These are phyloP conservation scores for Cheirogaleus medius DNA, from an alignment of 2,113 vertebrate species.

Conservation along the genomic window DNA sequence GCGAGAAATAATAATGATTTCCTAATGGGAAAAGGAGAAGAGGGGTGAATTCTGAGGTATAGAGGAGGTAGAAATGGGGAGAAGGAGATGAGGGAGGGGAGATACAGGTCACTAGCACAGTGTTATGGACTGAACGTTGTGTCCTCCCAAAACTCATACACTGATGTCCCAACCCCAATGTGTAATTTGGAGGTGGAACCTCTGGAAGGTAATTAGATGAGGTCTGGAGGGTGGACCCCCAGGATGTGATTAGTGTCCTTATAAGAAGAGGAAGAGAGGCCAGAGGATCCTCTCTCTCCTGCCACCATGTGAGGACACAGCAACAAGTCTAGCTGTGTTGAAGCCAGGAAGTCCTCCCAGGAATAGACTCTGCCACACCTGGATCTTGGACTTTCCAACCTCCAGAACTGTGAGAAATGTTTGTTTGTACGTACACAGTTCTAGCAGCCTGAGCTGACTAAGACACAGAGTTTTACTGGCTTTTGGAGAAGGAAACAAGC, in stretches of 20 bases:
- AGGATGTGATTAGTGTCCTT: not conserved
- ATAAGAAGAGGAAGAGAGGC: not conserved
- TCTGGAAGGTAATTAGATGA: not conserved
- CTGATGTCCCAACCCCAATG: no score
- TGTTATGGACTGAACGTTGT: not conserved
- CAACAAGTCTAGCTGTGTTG: not conserved
- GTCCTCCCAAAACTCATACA: not conserved
- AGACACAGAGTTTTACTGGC: not conserved
- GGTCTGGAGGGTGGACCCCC: not conserved
- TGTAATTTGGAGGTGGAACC: not conserved
- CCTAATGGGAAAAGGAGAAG: not conserved
- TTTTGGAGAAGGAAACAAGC: not conserved
- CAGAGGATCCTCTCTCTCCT: not conserved
- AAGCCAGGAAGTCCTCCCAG: not conserved
- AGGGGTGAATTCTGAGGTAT: not conserved
- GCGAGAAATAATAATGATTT: not conserved
- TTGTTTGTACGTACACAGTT: no score
- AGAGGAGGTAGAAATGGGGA: not conserved
- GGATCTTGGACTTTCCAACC: not conserved
- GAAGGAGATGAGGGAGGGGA: not conserved
- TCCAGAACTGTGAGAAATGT: not conserved
- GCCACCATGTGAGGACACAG: not conserved
- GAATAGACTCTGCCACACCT: not conserved
- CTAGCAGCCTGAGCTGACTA: not conserved
- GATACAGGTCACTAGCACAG: not conserved